Conservation (phyloP, 2,113 vertebrate genomes). For the Sebastes fasciatus region DNA sequence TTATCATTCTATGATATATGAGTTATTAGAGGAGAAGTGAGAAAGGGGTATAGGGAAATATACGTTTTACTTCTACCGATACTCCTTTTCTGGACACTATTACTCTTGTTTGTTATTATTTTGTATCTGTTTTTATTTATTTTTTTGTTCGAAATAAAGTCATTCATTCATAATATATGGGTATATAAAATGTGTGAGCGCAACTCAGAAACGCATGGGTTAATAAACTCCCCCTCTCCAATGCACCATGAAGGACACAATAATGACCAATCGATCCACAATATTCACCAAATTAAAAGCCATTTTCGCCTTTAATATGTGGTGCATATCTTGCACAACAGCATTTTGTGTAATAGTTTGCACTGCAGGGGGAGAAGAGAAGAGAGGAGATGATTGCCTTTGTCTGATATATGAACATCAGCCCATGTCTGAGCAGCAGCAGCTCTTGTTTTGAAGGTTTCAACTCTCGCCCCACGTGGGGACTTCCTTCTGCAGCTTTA, state of each 20-base stretch:
- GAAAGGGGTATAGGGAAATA: too few relatives aligned
- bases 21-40: too few relatives aligned
- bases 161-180: too few relatives aligned
- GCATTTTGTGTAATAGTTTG: slow-evolving; percentile 62
- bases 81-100: too few relatives aligned
- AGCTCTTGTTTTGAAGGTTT: slow-evolving; percentile 81
- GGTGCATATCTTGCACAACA: slow-evolving; percentile 55
- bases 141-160: too few relatives aligned
- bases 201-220: slow-evolving; percentile 3
- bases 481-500: slow-evolving; percentile 80
- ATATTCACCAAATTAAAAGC: slow-evolving; percentile 42
- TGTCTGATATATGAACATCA: slow-evolving; percentile 83
- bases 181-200: too few relatives aligned
- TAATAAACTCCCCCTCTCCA: slow-evolving; percentile 8
- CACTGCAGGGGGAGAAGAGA: slow-evolving; percentile 55
- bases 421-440: slow-evolving; percentile 85
- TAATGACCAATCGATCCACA: slow-evolving; percentile 74
- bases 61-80: too few relatives aligned
- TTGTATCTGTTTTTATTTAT: too few relatives aligned
- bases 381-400: slow-evolving; percentile 79
- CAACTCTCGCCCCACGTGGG: slow-evolving; percentile 86
- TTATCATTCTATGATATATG: too few relatives aligned
- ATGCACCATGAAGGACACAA: slow-evolving; percentile 63
- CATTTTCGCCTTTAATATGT: slow-evolving; percentile 29
- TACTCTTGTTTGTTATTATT: too few relatives aligned